Evolutionary conservation across 2,113 vertebrate genomes (phyloP).

Genomic region (Hypocryptadius cinnamomeus): DNA sequence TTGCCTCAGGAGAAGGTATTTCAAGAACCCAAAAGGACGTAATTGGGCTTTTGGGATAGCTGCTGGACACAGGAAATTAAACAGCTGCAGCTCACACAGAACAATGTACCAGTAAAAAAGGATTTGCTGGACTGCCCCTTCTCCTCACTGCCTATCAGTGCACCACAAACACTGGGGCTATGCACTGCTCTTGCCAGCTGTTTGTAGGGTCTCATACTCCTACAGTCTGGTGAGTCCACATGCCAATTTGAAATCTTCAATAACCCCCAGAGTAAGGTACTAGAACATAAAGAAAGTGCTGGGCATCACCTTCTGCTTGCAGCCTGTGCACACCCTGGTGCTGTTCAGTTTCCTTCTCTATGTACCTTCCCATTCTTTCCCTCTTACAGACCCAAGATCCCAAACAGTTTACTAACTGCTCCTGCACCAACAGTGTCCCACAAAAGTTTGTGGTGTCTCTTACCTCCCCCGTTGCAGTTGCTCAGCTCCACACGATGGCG

Average conservation of each 20-base stretch:
- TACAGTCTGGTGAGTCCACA: not conserved
- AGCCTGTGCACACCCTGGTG: not conserved
- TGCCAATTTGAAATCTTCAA: not conserved
- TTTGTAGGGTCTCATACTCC: not conserved
- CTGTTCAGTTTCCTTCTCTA: not conserved
- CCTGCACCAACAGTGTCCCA: not conserved
- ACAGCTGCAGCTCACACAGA: not conserved
- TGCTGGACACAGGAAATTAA: not conserved
- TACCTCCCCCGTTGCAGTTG: fast-evolving
- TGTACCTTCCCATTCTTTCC: not conserved
- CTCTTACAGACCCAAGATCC: not conserved
- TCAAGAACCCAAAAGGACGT: not conserved
- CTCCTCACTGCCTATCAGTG: not conserved
- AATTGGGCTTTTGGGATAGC: not conserved
- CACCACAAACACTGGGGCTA: no score
- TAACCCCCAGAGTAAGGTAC: not conserved
- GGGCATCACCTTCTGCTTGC: not conserved
- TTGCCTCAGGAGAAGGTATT: not conserved
- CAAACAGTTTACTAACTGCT: not conserved
- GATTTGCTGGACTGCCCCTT: not conserved
- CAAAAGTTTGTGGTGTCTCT: not conserved
- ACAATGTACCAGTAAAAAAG: not conserved
- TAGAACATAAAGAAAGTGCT: not conserved
- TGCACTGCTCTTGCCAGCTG: not conserved
- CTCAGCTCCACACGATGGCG: not conserved